A percentile compares a stretch with the other conserved stretches of the same genome.
Evolutionary conservation across 2,888 invertebrate genomes (phyloP).

Genomic region (Hermaeophaga mercurialis): DNA sequence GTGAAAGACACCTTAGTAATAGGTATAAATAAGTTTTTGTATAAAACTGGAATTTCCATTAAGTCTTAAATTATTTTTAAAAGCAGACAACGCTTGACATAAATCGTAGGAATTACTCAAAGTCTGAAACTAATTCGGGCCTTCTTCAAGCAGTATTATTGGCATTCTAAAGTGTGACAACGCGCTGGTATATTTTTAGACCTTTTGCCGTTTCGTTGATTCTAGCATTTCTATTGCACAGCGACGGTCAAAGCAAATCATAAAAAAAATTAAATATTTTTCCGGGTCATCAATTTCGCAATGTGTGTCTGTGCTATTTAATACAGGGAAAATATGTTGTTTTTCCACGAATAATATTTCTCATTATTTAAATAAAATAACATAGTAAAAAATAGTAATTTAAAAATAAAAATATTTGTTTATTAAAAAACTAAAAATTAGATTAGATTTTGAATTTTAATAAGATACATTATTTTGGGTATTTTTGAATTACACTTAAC

Average conservation of each 20-base stretch:
- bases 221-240: slow-evolving; percentile 10
- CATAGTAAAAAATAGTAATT: too few species aligned
- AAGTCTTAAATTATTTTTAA: slow-evolving; percentile 14
- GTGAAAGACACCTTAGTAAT: background rate
- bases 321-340: too few species aligned
- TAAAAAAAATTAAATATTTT: background rate
- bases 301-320: too few species aligned
- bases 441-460: too few species aligned
- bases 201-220: slow-evolving; percentile 8
- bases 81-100: slow-evolving; percentile 4
- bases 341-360: too few species aligned
- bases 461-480: too few species aligned
- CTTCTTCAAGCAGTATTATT: slow-evolving; percentile 22
- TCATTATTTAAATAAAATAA: too few species aligned
- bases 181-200: slow-evolving; percentile 21
- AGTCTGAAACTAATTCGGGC: slow-evolving; percentile 16
- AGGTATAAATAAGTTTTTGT: background rate
- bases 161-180: slow-evolving; percentile 23
- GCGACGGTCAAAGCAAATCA: too few species aligned
- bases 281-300: too few species aligned
- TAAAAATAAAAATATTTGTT: too few species aligned
- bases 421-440: too few species aligned
- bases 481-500: too few species aligned
- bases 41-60: slow-evolving; percentile 3
- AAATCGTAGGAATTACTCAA: slow-evolving; percentile 10